Conservation (phyloP, 2,113 vertebrate species). For the Coryphaenoides rupestris region DNA sequence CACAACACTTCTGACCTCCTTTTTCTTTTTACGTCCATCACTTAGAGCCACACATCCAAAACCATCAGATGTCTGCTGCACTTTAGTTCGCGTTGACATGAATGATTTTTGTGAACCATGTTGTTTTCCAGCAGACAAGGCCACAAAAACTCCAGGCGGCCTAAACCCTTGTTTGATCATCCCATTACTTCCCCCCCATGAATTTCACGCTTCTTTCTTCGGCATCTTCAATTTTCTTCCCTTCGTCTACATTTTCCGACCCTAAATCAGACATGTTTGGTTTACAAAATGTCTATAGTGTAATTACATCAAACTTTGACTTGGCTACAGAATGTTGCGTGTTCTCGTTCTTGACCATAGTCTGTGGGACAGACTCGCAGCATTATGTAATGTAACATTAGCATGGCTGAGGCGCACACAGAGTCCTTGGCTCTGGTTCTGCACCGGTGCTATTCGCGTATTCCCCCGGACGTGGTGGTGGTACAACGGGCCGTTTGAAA, state of each 20-base stretch:
- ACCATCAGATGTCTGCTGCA: constrained; percentile 36
- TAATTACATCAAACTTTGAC: constrained; percentile 63
- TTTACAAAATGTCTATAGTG: constrained; percentile 60
- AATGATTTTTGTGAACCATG: constrained; percentile 48
- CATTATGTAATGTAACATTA: constrained; percentile 63
- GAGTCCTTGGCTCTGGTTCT: constrained; percentile 55
- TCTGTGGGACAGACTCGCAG: constrained; percentile 44
- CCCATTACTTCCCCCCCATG: constrained; percentile 52
- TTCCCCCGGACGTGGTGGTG: constrained; percentile 45
- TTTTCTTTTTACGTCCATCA: constrained; percentile 21
- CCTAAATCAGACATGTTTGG: constrained; percentile 67
- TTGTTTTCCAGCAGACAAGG: constrained; percentile 46
- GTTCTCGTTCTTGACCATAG: constrained; percentile 37
- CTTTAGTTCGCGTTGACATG: constrained; percentile 40
- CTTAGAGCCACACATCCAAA: constrained; percentile 37
- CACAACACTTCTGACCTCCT: no score
- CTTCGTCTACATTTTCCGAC: constrained; percentile 58
- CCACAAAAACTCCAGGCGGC: constrained; percentile 53
- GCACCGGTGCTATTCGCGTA: constrained; percentile 51
- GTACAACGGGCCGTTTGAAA: constrained; percentile 18
- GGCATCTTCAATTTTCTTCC: constrained; percentile 68
- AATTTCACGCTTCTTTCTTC: constrained; percentile 65
- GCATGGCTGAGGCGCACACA: constrained; percentile 51
- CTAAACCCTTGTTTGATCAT: constrained; percentile 54
- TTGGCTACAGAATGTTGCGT: constrained; percentile 50